Evolutionary conservation across 2,888 invertebrate genomes (phyloP).

Genomic region (Melanargia galathea): DNA sequence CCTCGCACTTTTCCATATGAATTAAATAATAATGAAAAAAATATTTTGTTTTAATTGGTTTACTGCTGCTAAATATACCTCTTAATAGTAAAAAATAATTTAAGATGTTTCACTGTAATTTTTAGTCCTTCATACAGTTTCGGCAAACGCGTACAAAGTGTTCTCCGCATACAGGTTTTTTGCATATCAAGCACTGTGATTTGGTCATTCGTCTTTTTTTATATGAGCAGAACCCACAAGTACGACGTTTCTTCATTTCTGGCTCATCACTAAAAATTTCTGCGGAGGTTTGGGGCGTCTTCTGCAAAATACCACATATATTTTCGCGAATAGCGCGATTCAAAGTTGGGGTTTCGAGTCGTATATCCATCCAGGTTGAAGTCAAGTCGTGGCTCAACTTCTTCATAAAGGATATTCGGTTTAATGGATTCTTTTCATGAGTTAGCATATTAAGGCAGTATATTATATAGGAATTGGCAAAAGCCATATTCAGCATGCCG

Average conservation of each 20-base stretch:
- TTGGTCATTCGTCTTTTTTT: slow-evolving; percentile 3
- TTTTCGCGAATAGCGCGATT: neutral
- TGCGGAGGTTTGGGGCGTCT: neutral
- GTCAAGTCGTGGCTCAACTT: neutral
- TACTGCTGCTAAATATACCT: too few relatives aligned
- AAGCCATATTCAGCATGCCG: slow-evolving; percentile 10
- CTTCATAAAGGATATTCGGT: neutral
- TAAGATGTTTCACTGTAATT: neutral
- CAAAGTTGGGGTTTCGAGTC: neutral
- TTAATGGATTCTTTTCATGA: neutral
- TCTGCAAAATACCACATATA: neutral
- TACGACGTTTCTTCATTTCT: neutral
- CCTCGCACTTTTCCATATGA: too few relatives aligned
- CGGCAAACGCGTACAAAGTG: neutral
- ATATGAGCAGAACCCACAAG: neutral
- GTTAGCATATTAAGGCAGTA: neutral
- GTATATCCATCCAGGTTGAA: neutral
- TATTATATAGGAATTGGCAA: neutral
- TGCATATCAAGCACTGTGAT: neutral
- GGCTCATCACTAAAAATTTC: neutral
- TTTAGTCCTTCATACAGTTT: neutral
- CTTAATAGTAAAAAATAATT: neutral
- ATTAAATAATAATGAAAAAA: too few relatives aligned
- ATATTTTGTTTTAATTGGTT: too few relatives aligned
- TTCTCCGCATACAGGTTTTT: neutral